These are phyloP conservation scores for Sclerurus mexicanus DNA, from an alignment of 2,113 vertebrate genomes.

Conservation along the genomic window DNA sequence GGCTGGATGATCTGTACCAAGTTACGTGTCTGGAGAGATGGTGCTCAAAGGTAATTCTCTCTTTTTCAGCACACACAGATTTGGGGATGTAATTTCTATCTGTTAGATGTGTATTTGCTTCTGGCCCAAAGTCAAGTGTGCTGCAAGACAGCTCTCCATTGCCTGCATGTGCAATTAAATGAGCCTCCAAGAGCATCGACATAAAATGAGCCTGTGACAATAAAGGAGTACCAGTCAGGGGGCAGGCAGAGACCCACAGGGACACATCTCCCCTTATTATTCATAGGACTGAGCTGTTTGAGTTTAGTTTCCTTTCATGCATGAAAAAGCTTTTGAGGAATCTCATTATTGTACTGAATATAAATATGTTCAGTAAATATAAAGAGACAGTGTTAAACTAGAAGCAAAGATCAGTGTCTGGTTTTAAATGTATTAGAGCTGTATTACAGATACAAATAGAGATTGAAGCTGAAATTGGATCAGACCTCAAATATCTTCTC, in stretches of 20 bases:
- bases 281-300: background rate
- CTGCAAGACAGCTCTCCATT: background rate
- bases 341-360: slow-evolving; percentile 27
- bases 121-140: background rate
- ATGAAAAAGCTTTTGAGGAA: slow-evolving; percentile 32
- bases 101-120: background rate
- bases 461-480: background rate
- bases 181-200: background rate
- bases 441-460: background rate
- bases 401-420: background rate
- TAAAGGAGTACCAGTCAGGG: background rate
- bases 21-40: fast-evolving
- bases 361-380: background rate
- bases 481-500: background rate
- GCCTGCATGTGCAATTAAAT: background rate
- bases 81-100: background rate
- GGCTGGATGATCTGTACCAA: background rate
- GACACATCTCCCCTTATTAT: slow-evolving; percentile 18
- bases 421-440: background rate
- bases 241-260: background rate
- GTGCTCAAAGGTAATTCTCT: background rate
- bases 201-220: background rate
- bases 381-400: background rate
- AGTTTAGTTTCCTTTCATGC: slow-evolving; percentile 35
- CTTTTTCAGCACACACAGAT: background rate